Evolutionary conservation across 2,888 invertebrate genomes (phyloP).

Genomic region (Chironomus riparius): DNA sequence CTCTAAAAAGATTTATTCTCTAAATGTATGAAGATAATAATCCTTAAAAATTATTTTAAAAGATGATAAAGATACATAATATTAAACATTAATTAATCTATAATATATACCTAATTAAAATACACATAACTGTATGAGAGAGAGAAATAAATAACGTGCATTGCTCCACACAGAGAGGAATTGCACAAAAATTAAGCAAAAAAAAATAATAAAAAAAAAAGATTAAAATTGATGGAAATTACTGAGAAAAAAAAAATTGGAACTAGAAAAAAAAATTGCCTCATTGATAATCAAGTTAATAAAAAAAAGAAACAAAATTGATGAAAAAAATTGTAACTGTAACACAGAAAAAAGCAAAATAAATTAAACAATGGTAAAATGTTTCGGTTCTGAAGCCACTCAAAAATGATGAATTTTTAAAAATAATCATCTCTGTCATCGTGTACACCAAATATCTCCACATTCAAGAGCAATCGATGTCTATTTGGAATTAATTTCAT

Average conservation of each 20-base stretch:
- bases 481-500: not conserved
- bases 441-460: slow-evolving; percentile 7
- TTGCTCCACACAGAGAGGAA: too few species aligned
- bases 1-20: not conserved
- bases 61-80: too few species aligned
- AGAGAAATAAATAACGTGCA: too few species aligned
- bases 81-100: too few species aligned
- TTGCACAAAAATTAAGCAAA: too few species aligned
- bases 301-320: too few species aligned
- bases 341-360: not conserved
- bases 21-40: not conserved
- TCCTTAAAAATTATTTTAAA: not conserved
- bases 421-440: not conserved
- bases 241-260: not conserved
- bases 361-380: not conserved
- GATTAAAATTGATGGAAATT: not conserved
- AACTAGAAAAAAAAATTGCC: not conserved
- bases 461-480: not conserved
- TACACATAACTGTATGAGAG: not conserved
- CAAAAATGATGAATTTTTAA: not conserved
- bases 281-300: not conserved
- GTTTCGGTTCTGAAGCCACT: slow-evolving; percentile 1
- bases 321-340: not conserved
- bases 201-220: not conserved
- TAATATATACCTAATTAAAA: too few species aligned